phyloP scores from a whole-genome alignment of 2,113 vertebrate species.

The Pollimyrus isidori region DNA sequence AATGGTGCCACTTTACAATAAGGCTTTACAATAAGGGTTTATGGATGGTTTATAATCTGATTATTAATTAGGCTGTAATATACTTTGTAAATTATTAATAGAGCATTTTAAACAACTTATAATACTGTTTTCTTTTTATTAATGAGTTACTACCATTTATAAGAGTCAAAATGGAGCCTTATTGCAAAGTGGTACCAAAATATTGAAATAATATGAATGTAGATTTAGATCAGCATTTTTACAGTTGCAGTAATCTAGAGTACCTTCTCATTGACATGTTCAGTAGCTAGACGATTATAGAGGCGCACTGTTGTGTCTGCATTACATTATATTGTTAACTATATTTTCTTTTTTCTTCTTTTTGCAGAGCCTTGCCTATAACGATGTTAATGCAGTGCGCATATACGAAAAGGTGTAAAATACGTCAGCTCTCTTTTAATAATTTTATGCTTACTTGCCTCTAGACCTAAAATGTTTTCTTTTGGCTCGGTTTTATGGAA shows the following conservation, averaged over 20 bases:
- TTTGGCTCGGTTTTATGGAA: constrained; percentile 16
- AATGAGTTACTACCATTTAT: too few species aligned
- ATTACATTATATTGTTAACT: neutral
- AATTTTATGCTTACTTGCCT: constrained; percentile 27
- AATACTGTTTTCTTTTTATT: too few species aligned
- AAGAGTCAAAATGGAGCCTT: too few species aligned
- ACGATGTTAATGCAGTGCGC: constrained; percentile 79
- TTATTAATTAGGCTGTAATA: too few species aligned
- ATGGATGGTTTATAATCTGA: too few species aligned
- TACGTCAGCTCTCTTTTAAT: neutral
- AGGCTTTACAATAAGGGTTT: too few species aligned
- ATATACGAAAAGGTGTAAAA: constrained; percentile 87
- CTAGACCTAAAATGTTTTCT: constrained; percentile 34
- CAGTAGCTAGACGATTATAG: neutral
- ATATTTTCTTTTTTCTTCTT: constrained; percentile 29
- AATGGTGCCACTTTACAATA: too few species aligned
- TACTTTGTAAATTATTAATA: too few species aligned
- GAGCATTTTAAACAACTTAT: too few species aligned
- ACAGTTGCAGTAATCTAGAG: neutral
- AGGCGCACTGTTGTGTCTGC: neutral
- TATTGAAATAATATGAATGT: neutral
- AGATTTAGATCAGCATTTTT: neutral
- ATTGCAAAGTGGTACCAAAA: neutral
- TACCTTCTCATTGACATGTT: neutral
- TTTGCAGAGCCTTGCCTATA: constrained; percentile 79